A percentile compares a stretch with the other conserved stretches of the same genome.
These are phyloP conservation scores for Fundulus diaphanus DNA, from an alignment of 2,797 vertebrate species.

Conservation along the genomic window DNA sequence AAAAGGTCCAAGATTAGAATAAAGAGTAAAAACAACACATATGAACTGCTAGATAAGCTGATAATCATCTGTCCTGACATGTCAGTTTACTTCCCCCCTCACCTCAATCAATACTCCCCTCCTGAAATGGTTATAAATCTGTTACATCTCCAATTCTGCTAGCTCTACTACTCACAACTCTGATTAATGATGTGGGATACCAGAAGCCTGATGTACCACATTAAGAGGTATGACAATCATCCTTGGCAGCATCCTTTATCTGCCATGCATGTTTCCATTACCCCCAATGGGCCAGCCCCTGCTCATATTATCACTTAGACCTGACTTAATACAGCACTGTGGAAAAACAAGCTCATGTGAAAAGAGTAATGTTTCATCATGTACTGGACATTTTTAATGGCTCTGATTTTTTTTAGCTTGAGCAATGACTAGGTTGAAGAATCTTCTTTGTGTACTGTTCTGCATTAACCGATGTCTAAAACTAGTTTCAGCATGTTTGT, in stretches of 20 bases:
- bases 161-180: background rate
- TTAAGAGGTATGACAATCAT: conserved; percentile 60
- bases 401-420: conserved; percentile 51
- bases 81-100: background rate
- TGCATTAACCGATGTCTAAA: background rate
- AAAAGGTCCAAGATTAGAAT: too few species aligned
- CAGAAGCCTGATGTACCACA: conserved; percentile 45
- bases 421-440: conserved; percentile 32
- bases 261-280: conserved; percentile 17
- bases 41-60: background rate
- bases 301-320: conserved; percentile 44
- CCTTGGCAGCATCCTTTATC: conserved; percentile 21
- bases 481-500: conserved; percentile 10
- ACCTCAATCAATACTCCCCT: conserved; percentile 31
- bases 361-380: conserved; percentile 47
- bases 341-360: conserved; percentile 32
- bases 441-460: background rate
- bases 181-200: conserved; percentile 12
- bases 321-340: conserved; percentile 38
- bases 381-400: conserved; percentile 30
- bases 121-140: conserved; percentile 53
- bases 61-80: conserved; percentile 28
- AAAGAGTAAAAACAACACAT: background rate
- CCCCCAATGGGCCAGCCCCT: conserved; percentile 19
- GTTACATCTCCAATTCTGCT: conserved; percentile 1